Evolutionary conservation across 2,113 vertebrate genomes (phyloP), one percentile per base, ranked within the genome.

Genomic region (Acinonyx jubatus): DNA sequence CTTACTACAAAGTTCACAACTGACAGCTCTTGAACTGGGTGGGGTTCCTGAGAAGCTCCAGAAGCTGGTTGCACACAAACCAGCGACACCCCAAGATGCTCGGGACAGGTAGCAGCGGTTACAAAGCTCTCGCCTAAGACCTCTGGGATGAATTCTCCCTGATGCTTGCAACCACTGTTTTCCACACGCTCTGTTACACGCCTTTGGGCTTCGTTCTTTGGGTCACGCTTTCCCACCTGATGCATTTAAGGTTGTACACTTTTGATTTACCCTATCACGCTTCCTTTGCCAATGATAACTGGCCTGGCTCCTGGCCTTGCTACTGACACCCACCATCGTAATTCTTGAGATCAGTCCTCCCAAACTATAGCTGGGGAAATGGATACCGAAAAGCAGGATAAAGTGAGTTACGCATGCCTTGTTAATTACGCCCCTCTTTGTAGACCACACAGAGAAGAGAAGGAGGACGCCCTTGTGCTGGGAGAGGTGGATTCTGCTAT

Each of bases 161-260:
- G 36, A 14, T 0, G 45, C 50, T 8, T 23, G 36, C 11, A 13
- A 16, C 48, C 12, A 25, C 71, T 5, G 7, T 27, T 25, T 10
- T 6, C 57, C 57, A 82, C 1, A 1, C 1, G 2, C 7, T 8
- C 16, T 25, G 3, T 7, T 0, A 27, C 50, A 27, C 0, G 18
- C 12, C 12, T 29, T 0, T 10, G 29, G 13, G 31, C 63, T 73
- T n/a, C 2, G 21, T 41, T 10, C 23, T n/a, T 45, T 3, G 0
- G 69, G 38, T 27, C 36, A 7, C 0, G 6, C 18, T 11, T n/a
- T 15, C 66, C 41, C 27, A 16, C 25, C 4, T 19, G 50, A n/a
- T 0, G 1, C 12, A 3, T 23, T 38, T 38, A 23, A 73, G 45
- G 36, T 10, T 29, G 2, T 2, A 19, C 18, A 14, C 2, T 23